These are phyloP conservation scores for Meganola albula DNA, from an alignment of 2,888 invertebrate genomes.

Conservation along the genomic window DNA sequence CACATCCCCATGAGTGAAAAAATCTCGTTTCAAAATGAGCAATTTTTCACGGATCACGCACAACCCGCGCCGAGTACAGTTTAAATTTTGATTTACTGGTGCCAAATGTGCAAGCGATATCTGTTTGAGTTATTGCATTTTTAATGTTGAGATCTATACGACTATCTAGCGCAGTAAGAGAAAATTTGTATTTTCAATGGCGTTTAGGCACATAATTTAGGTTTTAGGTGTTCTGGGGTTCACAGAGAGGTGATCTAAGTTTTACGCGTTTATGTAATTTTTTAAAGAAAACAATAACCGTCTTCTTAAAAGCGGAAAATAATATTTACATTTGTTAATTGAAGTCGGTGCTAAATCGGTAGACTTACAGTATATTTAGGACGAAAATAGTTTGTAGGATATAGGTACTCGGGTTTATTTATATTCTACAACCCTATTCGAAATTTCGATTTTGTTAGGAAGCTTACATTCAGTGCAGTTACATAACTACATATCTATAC, in stretches of 20 bases:
- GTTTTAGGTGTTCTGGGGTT: not conserved
- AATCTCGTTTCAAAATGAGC: constrained; percentile 61
- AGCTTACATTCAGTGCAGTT: no score
- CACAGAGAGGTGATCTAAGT: not conserved
- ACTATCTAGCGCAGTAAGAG: not conserved
- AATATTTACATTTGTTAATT: no score
- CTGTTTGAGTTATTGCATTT: constrained; percentile 58
- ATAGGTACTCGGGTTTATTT: no score
- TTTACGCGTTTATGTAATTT: not conserved
- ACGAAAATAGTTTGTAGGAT: no score
- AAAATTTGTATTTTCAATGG: no score
- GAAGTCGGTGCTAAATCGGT: no score
- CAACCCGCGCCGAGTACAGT: constrained; percentile 37
- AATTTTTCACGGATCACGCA: constrained; percentile 67
- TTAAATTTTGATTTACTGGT: constrained; percentile 63
- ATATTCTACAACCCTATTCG: no score
- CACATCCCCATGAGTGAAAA: constrained; percentile 44
- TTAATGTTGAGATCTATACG: constrained; percentile 21
- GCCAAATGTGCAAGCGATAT: constrained; percentile 56
- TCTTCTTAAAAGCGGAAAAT: no score
- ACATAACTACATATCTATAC: no score
- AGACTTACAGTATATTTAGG: no score
- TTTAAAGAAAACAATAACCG: not conserved
- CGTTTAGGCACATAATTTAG: constrained; percentile 4
- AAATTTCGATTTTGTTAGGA: no score